phyloP scores from a whole-genome alignment of 2,113 vertebrate species.

The Vireo altiloquus region DNA sequence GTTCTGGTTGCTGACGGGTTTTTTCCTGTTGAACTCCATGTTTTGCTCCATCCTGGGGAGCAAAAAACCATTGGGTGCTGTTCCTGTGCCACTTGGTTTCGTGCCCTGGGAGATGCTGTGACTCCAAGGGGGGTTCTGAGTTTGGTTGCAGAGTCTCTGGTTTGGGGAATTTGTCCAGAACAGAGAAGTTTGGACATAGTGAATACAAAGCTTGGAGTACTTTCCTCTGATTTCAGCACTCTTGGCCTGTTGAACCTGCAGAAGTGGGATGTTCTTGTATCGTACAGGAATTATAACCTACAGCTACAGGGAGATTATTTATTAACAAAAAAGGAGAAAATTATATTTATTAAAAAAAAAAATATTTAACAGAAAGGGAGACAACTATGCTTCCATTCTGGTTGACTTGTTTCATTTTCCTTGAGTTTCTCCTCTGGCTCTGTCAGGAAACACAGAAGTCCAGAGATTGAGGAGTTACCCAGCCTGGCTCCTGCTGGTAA shows the following conservation, averaged over 20 bases:
- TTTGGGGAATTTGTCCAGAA: neutral
- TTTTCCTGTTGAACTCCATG: neutral
- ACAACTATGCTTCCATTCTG: accelerated
- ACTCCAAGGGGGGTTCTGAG: neutral
- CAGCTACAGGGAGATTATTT: neutral
- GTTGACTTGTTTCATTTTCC: neutral
- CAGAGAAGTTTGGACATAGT: neutral
- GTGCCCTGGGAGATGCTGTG: neutral
- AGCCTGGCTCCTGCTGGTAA: neutral
- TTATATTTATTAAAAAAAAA: too few relatives aligned
- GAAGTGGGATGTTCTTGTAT: neutral
- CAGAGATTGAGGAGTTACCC: neutral
- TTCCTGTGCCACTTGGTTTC: neutral
- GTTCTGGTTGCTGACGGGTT: accelerated
- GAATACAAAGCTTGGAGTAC: neutral
- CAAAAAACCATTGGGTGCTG: accelerated
- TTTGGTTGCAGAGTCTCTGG: neutral
- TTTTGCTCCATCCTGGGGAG: neutral
- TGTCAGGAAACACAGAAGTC: neutral
- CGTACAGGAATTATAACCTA: neutral
- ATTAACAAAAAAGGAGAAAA: neutral
- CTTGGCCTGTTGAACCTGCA: neutral
- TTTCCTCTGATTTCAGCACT: neutral
- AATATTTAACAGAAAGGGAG: neutral
- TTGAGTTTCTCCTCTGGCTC: neutral